Conservation (phyloP, 2,113 vertebrate genomes). For the Pantherophis guttatus region DNA sequence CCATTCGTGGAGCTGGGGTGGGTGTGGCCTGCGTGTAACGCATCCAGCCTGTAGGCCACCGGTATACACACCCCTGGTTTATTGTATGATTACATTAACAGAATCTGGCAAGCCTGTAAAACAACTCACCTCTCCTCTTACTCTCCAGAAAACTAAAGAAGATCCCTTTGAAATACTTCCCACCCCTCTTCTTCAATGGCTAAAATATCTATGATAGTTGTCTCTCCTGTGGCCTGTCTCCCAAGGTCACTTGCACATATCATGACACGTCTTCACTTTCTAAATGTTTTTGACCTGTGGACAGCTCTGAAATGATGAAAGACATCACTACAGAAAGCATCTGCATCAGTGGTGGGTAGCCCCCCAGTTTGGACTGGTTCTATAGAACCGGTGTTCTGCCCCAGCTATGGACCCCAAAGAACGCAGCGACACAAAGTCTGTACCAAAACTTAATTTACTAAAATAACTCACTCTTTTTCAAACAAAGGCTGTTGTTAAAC, state of each 20-base stretch:
- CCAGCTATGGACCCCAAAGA: too few relatives aligned
- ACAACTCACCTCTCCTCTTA: neutral
- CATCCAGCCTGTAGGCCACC: too few relatives aligned
- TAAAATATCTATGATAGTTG: neutral
- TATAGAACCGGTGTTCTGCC: too few relatives aligned
- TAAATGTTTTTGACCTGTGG: neutral
- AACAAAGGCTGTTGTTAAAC: too few relatives aligned
- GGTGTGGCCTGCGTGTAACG: too few relatives aligned
- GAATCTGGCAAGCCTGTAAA: neutral
- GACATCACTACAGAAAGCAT: neutral
- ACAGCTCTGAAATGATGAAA: neutral
- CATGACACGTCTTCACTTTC: neutral
- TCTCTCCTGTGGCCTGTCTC: neutral
- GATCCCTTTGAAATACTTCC: neutral
- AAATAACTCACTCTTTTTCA: too few relatives aligned
- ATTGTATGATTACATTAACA: neutral
- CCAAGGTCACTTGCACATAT: neutral
- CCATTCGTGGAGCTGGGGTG: too few relatives aligned
- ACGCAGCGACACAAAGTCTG: too few relatives aligned
- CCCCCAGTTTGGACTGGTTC: too few relatives aligned
- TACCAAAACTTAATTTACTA: too few relatives aligned
- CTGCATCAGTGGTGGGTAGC: neutral
- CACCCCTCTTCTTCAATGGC: neutral
- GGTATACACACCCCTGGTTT: neutral
- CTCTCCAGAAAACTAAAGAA: neutral